phyloP scores from a whole-genome alignment of 2,888 invertebrate species.

The Vesta saturnalis region DNA sequence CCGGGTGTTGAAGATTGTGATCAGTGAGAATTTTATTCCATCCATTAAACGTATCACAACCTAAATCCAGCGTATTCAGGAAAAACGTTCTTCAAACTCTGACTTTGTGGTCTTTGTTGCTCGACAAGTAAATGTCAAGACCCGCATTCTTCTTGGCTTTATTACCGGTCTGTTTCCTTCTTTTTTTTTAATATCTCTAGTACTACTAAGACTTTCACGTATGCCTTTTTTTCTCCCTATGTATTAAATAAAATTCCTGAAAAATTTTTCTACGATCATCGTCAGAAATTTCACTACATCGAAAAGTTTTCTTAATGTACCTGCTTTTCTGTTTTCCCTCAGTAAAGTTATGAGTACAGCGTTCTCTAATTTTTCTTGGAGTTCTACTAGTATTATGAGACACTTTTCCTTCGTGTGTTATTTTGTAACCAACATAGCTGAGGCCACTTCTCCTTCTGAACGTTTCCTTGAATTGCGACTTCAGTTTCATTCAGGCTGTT shows the following conservation, averaged over 20 bases:
- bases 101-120: not conserved
- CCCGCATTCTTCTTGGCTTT: too few species aligned
- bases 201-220: not conserved
- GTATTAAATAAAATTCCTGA: too few species aligned
- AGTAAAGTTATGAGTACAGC: too few species aligned
- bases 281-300: not conserved
- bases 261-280: too few species aligned
- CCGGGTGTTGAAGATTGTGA: not conserved
- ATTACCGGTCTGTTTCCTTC: not conserved
- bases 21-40: too few species aligned
- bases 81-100: not conserved
- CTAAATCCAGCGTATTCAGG: not conserved
- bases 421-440: not conserved
- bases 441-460: not conserved
- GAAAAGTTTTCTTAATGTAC: not conserved
- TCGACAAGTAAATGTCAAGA: not conserved
- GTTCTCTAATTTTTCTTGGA: too few species aligned
- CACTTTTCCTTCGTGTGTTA: too few species aligned
- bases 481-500: too few species aligned
- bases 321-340: too few species aligned
- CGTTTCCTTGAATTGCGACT: not conserved
- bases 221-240: not conserved
- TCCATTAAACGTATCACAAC: not conserved
- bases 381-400: too few species aligned
- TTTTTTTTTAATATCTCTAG: not conserved